Evolutionary conservation across 2,113 vertebrate genomes (phyloP), one percentile per base, ranked within the genome.

Genomic region (Trematomus loennbergii): DNA sequence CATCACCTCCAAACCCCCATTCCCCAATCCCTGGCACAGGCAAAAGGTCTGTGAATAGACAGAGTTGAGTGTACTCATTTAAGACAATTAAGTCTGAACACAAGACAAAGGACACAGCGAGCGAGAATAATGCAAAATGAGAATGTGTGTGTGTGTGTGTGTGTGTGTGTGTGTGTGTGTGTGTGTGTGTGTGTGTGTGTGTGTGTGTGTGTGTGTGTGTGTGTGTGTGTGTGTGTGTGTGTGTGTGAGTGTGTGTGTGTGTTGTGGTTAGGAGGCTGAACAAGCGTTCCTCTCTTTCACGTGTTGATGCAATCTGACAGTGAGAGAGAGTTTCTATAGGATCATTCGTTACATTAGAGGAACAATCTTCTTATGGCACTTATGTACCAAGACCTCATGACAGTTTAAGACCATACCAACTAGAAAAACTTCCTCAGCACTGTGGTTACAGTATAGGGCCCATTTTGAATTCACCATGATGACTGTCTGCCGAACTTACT

Each of bases 11-110:
- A 29, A 58, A 40, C 33, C 12, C 45, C 16, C 15, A 12, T 81
- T 75, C 40, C 61, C 48, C 66, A 18, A 16, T 16, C 0, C 22
- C 36, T 85, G 61, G 75, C 53, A 77, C 60, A 76, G 52, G 73
- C 25, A 68, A 58, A 63, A 43, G 76, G 49, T 72, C 58, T 88
- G 49, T 89, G 78, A 89, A 81, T 62, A 62, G 81, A 60, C 63
- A 50, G 62, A 81, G 40, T 49, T 62, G 71, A 85, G 81, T 49
- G 81, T 72, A 69, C 85, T 92, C 86, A 91, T 92, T 91, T 90
- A 73, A 75, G 68, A 75, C 16, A 58, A 92, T 91, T 81, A 89
- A 12, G 74, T 78, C 68, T 72, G 76, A 87, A 79, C 64, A 60
- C 70, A 82, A 80, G 59, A 64, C 68, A 77, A 48, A 74, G 43